A percentile compares a stretch with the other conserved stretches of the same genome.
Evolutionary conservation across 1,140 invertebrate genomes (phyloP).

Genomic region (Panonychus citri): DNA sequence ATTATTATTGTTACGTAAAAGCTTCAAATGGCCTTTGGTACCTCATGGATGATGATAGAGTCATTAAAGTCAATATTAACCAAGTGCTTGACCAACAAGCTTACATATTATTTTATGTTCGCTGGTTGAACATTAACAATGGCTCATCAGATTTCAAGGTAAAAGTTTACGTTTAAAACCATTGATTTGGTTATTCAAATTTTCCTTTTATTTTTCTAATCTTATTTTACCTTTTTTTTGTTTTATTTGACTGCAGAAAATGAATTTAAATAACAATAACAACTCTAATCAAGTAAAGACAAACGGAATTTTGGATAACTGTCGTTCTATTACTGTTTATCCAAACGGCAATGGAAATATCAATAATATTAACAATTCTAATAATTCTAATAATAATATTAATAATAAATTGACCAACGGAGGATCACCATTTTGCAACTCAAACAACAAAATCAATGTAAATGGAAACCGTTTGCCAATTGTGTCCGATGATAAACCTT

Average conservation of each 20-base stretch:
- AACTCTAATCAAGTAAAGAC: not conserved
- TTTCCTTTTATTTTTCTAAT: too few species aligned
- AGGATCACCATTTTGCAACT: too few species aligned
- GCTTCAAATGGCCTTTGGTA: conserved; percentile 24
- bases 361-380: not conserved
- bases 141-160: not conserved
- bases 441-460: too few species aligned
- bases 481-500: too few species aligned
- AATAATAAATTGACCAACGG: not conserved
- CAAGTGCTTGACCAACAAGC: conserved; percentile 23
- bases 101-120: conserved; percentile 25
- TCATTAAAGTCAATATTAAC: conserved; percentile 18
- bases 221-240: too few species aligned
- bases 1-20: conserved; percentile 37
- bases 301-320: not conserved
- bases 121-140: not conserved
- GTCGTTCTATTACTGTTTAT: not conserved
- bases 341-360: not conserved
- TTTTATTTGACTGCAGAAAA: too few species aligned
- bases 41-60: conserved; percentile 26
- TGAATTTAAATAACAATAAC: too few species aligned
- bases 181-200: not conserved
- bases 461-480: too few species aligned
- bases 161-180: not conserved
- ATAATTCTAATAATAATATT: not conserved